A percentile compares a stretch with the other conserved stretches of the same genome.
Conservation (phyloP, 2,113 vertebrate genomes). For the Chauna torquata region DNA sequence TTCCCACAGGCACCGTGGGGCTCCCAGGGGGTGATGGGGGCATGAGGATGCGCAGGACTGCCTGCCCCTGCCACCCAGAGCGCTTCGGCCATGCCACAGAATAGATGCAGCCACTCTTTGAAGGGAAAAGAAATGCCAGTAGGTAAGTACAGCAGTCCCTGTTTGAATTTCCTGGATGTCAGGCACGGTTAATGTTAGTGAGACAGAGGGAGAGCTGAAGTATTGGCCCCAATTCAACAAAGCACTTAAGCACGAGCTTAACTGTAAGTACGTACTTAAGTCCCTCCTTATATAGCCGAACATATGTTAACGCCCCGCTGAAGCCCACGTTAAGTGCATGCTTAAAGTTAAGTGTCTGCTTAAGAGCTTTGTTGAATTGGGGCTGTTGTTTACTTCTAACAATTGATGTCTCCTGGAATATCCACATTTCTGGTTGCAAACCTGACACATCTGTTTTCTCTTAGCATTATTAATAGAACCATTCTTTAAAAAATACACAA, state of each 20-base stretch:
- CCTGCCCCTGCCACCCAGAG: not conserved
- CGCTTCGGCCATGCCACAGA: accelerated
- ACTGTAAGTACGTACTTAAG: conserved; percentile 66
- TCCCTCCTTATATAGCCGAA: conserved; percentile 62
- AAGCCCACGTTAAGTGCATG: conserved; percentile 54
- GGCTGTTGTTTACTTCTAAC: conserved; percentile 49
- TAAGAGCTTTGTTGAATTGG: conserved; percentile 60
- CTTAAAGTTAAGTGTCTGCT: conserved; percentile 64
- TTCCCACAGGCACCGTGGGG: accelerated
- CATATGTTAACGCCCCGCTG: conserved; percentile 55
- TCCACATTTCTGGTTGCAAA: not conserved
- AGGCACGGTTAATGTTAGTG: conserved; percentile 38
- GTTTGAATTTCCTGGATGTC: conserved; percentile 53
- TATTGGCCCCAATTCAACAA: conserved; percentile 61
- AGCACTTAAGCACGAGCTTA: conserved; percentile 68
- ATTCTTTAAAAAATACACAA: not conserved
- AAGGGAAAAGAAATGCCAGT: not conserved
- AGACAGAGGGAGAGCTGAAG: conserved; percentile 40
- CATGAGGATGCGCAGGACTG: accelerated
- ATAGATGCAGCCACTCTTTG: not conserved
- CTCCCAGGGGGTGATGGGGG: not conserved
- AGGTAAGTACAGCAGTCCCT: not conserved
- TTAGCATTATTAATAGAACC: conserved; percentile 8
- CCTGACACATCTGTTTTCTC: conserved; percentile 31
- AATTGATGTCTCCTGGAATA: conserved; percentile 55